phyloP scores from a whole-genome alignment of 2,113 vertebrate species.

The Menidia beryllina region DNA sequence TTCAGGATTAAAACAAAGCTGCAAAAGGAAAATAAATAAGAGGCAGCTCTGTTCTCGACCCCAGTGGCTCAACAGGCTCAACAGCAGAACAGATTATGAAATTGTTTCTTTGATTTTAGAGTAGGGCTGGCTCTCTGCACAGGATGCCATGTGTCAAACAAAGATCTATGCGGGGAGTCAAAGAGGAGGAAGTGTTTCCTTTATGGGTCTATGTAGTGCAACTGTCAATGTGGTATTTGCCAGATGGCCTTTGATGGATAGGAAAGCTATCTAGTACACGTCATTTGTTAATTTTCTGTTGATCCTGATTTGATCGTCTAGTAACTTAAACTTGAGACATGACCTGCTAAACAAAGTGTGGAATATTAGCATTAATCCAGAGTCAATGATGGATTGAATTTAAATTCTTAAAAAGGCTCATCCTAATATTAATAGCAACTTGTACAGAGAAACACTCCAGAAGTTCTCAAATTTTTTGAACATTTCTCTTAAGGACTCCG shows the following conservation, averaged over 20 bases:
- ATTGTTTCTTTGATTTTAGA: constrained; percentile 55
- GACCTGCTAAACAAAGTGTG: not conserved
- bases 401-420: no score
- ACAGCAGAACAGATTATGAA: constrained; percentile 31
- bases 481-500: no score
- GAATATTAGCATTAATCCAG: not conserved
- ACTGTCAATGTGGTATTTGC: constrained; percentile 41
- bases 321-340: constrained; percentile 9
- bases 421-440: no score
- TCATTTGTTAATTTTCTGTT: constrained; percentile 41
- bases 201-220: constrained; percentile 39
- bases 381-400: not conserved
- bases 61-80: constrained; percentile 41
- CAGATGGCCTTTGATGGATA: constrained; percentile 52
- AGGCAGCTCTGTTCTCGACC: constrained; percentile 45
- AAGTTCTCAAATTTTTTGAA: no score
- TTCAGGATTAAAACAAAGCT: constrained; percentile 64
- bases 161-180: constrained; percentile 29
- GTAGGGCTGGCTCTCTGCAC: constrained; percentile 32
- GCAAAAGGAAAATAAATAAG: constrained; percentile 67
- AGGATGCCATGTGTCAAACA: constrained; percentile 65
- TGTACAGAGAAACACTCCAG: no score
- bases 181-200: constrained; percentile 62
- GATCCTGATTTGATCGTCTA: constrained; percentile 1
- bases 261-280: constrained; percentile 33